Percentiles rank a stretch among this genome's conserved stretches.
Conservation (phyloP, 2,113 vertebrate species). For the Cheilinus undulatus region DNA sequence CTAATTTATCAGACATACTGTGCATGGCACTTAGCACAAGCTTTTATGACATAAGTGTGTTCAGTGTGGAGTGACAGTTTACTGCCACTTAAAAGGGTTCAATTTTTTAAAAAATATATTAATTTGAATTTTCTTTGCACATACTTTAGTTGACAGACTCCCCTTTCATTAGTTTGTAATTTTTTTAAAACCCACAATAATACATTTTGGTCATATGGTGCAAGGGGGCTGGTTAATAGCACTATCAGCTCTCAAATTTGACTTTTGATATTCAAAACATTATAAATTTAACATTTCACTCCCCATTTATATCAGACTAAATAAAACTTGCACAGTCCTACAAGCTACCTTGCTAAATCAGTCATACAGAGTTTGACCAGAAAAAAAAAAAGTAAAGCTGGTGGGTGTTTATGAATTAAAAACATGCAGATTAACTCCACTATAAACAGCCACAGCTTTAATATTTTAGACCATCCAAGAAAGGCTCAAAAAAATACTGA, state of each 20-base stretch:
- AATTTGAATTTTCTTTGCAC: no score
- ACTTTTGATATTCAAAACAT: constrained; percentile 29
- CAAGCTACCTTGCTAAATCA: background rate
- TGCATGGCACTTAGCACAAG: constrained; percentile 45
- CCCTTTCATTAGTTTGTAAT: background rate
- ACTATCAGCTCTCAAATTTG: constrained; percentile 2
- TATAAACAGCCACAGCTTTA: background rate
- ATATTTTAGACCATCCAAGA: background rate
- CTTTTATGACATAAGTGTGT: constrained; percentile 52
- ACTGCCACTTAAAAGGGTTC: no score
- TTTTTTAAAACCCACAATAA: constrained; percentile 12
- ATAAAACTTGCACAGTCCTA: background rate
- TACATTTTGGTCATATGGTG: background rate
- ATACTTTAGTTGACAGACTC: background rate
- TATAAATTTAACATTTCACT: background rate
- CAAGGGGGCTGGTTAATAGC: background rate
- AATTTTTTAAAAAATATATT: no score
- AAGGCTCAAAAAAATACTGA: background rate
- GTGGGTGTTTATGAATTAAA: background rate
- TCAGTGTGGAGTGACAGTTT: constrained; percentile 38
- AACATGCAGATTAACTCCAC: background rate
- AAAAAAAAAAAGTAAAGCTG: background rate
- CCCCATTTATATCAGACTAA: background rate
- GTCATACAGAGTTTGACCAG: background rate
- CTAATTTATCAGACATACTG: constrained; percentile 43